phyloP scores from a whole-genome alignment of 1,140 invertebrate species.

The Drosophila leontia region DNA sequence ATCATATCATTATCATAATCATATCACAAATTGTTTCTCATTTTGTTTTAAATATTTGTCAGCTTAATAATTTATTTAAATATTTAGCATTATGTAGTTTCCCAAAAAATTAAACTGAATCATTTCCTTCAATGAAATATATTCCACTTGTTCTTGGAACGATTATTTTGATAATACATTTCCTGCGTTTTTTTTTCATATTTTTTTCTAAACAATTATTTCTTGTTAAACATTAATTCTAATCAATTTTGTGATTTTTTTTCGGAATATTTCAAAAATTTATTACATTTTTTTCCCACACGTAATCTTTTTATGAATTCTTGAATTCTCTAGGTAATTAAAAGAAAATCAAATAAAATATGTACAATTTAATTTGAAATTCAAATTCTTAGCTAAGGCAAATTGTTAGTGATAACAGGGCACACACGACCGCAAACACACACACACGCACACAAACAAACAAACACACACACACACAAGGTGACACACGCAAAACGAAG shows the following conservation, averaged over 20 bases:
- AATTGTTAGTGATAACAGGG: constrained; percentile 26
- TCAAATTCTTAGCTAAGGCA: constrained; percentile 16
- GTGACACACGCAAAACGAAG: background rate
- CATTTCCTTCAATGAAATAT: background rate
- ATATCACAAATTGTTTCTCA: too few relatives aligned
- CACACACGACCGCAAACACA: constrained; percentile 3
- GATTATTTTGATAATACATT: background rate
- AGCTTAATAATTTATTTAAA: background rate
- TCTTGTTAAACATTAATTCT: background rate
- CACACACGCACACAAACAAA: background rate
- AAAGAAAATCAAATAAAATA: background rate
- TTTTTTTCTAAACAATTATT: background rate
- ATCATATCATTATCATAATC: too few relatives aligned
- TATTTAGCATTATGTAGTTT: too few relatives aligned
- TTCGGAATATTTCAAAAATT: background rate
- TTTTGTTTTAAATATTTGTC: background rate
- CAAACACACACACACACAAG: background rate
- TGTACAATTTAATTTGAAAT: constrained; percentile 5
- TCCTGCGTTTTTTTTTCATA: too few relatives aligned
- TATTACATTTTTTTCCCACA: constrained; percentile 1
- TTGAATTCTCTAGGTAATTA: background rate
- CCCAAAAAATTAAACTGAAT: too few relatives aligned
- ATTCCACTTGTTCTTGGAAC: background rate
- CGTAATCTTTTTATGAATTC: background rate
- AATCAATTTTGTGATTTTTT: background rate